Percentiles rank a stretch among this genome's conserved stretches.
These are phyloP conservation scores for Drosophila formosana DNA, from an alignment of 2,888 invertebrate genomes.

Conservation along the genomic window DNA sequence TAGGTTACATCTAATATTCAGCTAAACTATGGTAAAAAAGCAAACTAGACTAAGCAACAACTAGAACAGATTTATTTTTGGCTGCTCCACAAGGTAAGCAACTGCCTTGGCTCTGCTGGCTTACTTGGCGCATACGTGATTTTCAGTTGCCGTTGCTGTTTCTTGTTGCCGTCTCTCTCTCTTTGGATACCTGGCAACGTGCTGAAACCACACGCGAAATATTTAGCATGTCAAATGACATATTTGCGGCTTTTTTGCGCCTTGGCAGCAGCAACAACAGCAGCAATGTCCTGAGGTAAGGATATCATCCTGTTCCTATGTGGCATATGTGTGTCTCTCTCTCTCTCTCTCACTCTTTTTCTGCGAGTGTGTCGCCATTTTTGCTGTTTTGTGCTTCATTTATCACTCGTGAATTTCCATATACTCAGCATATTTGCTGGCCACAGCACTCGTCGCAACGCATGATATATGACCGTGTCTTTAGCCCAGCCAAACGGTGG, in stretches of 20 bases:
- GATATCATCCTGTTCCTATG: constrained; percentile 19
- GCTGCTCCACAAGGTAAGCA: not conserved
- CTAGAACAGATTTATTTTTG: not conserved
- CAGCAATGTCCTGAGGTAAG: constrained; percentile 30
- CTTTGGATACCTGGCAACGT: constrained; percentile 51
- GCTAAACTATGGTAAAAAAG: too few relatives aligned
- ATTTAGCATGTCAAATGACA: constrained; percentile 81
- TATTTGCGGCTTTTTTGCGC: constrained; percentile 70
- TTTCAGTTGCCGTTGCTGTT: constrained; percentile 21
- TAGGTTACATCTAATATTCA: too few relatives aligned
- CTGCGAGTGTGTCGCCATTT: constrained; percentile 55
- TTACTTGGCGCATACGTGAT: constrained; percentile 54
- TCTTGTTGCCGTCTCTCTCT: constrained; percentile 17
- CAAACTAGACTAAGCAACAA: too few relatives aligned
- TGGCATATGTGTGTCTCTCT: constrained; percentile 23
- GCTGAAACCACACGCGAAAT: constrained; percentile 64
- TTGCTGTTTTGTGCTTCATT: constrained; percentile 74
- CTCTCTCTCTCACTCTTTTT: constrained; percentile 17
- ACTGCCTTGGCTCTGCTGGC: constrained; percentile 13
- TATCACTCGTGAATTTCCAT: constrained; percentile 77
- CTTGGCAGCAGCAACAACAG: constrained; percentile 54
- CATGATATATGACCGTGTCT: constrained; percentile 69
- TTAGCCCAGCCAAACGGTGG: constrained; percentile 65
- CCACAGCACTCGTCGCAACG: constrained; percentile 37
- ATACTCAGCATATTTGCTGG: constrained; percentile 80